Evolutionary conservation across 2,797 vertebrate genomes (phyloP), one percentile per base, ranked within the genome.

Genomic region (Scolopax bukidnonensis): DNA sequence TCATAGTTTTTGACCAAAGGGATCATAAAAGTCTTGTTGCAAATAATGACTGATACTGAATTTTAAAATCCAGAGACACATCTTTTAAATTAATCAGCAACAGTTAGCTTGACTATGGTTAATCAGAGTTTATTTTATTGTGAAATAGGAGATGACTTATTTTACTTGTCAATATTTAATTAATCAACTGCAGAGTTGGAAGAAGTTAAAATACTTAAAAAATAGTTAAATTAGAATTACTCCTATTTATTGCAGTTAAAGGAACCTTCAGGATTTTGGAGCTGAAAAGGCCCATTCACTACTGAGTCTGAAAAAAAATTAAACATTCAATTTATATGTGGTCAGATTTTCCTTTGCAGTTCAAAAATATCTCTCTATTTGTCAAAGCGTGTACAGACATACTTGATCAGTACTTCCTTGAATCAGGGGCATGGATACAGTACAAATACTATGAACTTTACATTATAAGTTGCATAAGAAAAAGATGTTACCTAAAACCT

Each of bases 21-120:
- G 64, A 89, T 85, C 40, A 56, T 73, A 48, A 79, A 81, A 54
- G 43, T 75, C 86, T 70, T 93, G 43, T 61, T 71, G 13, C 20
- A 65, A 68, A 84, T 92, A 80, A 75, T 95, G 70, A 78, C 30
- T 43, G 74, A 79, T 67, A 38, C 23, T 47, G 57, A 63, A 45
- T 89, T 94, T 91, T 90, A 80, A 92, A 95, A 93, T 87, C n/a
- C 54, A 84, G 70, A 64, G 12, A 38, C 32, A 60, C 7, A 3
- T 7, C 45, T 94, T 59, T 86, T 90, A 84, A 93, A 93, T 68
- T 81, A 86, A 92, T 94, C 63, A 81, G 23, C 80, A 68, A 41
- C 28, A 65, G 20, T 59, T 86, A 81, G 40, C 38, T 56, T 82
- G 51, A 91, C 63, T 63, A 54, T 65, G 56, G 50, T 86, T 79